These are phyloP conservation scores for Magallana nippona DNA, from an alignment of 2,888 invertebrate species.

Conservation along the genomic window DNA sequence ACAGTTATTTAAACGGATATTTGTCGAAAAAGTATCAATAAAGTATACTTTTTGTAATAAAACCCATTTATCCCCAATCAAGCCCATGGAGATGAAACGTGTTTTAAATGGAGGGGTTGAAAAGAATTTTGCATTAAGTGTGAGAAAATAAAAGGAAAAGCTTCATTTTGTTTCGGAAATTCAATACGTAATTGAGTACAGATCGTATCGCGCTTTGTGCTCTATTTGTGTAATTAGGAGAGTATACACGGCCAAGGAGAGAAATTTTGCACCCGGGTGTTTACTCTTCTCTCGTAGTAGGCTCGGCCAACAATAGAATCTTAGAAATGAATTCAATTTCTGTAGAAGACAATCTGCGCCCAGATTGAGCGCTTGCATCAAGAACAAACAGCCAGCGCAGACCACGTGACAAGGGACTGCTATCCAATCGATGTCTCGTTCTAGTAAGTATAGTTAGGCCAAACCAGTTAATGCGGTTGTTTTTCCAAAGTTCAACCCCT, in stretches of 20 bases:
- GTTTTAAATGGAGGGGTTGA: conserved; percentile 25
- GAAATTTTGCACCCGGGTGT: conserved; percentile 37
- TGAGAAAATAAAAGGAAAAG: conserved; percentile 27
- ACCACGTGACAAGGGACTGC: conserved; percentile 18
- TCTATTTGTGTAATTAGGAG: conserved; percentile 47
- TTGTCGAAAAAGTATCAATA: conserved; percentile 20
- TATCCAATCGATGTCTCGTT: conserved; percentile 25
- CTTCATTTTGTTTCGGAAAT: conserved; percentile 29
- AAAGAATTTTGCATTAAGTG: conserved; percentile 31
- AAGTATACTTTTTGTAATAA: conserved; percentile 37
- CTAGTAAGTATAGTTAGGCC: too few species aligned
- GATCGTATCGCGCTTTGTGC: conserved; percentile 16
- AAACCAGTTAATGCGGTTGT: too few species aligned
- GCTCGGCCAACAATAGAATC: conserved; percentile 42
- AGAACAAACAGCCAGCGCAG: conserved; percentile 35
- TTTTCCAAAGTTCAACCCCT: too few species aligned
- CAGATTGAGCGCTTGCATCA: conserved; percentile 45
- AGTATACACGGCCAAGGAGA: conserved; percentile 44
- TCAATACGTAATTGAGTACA: conserved; percentile 38
- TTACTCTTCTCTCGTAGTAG: conserved; percentile 44
- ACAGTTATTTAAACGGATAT: conserved; percentile 25
- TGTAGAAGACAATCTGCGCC: conserved; percentile 46
- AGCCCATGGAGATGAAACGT: conserved; percentile 7
- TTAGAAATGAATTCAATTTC: conserved; percentile 50
- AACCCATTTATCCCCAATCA: conserved; percentile 28